Evolutionary conservation across 2,888 invertebrate genomes (phyloP), one percentile per base, ranked within the genome.

Genomic region (Automeris io): DNA sequence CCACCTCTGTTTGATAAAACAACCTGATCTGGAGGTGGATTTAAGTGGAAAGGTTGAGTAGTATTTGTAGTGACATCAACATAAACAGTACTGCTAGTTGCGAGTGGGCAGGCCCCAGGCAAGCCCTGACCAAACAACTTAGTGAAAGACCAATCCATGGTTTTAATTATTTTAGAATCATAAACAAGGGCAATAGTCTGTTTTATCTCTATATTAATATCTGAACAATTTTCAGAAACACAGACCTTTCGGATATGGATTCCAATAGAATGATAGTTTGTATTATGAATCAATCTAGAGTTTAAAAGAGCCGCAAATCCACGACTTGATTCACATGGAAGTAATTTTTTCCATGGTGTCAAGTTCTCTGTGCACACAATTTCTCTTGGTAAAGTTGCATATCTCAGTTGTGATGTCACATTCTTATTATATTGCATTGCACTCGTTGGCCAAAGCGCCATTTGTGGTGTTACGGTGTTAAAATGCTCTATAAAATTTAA

Each of bases 361-460:
- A 99, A 85, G 85, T 99, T 99, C 85, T 99, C 99, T 0, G 99
- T 99, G 68, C 99, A 99, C 2, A 98, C 97, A 56, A 96, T 95
- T 88, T 99, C 99, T 48, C 96, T 89, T 0, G 99, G 97, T 43
- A 99, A 74, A n/a, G 95, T 92, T 1, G 98, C 93, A 82, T 98
- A 98, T 56, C 95, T 82, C 31, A 93, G 70, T 55, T 75, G 88
- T 61, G 88, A 86, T 51, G 88, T 77, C 58, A 88, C 71, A 63
- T 90, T 74, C 43, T 81, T 73, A 68, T 60, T 76, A 52, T 70
- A 54, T 42, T 64, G 69, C 5, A 88, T 76, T 26, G 91, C 89
- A 25, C 95, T 94, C 41, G 85, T 87, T 0, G 96, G 97, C 55
- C 93, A 89, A 58, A 97, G 92, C 22, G 93, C 92, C 80, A 93